These are phyloP conservation scores for Percina caprodes DNA, from an alignment of 2,113 vertebrate species.

Conservation along the genomic window DNA sequence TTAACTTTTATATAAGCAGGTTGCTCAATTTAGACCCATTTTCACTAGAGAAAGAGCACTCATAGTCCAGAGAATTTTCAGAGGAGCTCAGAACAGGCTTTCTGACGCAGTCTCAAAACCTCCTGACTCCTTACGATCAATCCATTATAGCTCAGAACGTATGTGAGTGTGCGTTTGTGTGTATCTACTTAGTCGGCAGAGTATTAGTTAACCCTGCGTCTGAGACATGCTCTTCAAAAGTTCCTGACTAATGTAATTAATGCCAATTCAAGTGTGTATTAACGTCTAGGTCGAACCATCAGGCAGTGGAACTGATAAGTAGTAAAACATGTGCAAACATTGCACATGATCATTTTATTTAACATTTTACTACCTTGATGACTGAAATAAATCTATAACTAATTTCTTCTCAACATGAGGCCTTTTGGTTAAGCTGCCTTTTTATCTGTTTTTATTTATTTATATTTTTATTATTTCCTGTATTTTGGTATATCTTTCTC, in stretches of 20 bases:
- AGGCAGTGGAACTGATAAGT: neutral
- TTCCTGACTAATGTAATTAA: conserved; percentile 37
- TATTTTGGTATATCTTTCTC: neutral
- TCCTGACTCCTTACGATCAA: conserved; percentile 37
- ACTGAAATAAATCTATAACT: neutral
- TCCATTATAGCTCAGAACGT: conserved; percentile 32
- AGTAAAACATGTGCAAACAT: neutral
- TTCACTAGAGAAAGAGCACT: conserved; percentile 23
- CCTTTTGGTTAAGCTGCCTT: neutral
- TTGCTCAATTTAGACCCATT: conserved; percentile 28
- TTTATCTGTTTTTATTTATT: neutral
- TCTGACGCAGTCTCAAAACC: conserved; percentile 37
- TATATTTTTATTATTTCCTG: neutral
- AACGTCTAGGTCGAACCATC: neutral
- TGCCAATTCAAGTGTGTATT: conserved; percentile 20
- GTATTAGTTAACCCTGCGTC: conserved; percentile 36
- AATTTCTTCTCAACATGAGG: neutral
- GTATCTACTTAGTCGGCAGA: conserved; percentile 3
- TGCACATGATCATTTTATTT: neutral
- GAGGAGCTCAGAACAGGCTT: conserved; percentile 21
- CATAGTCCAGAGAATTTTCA: conserved; percentile 27
- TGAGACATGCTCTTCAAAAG: conserved; percentile 43
- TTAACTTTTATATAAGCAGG: conserved; percentile 24
- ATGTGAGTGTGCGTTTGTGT: neutral
- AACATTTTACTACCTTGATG: neutral